Base-by-base conservation (phyloP, 2,113 vertebrate species). In the Ovis aries region DNA sequence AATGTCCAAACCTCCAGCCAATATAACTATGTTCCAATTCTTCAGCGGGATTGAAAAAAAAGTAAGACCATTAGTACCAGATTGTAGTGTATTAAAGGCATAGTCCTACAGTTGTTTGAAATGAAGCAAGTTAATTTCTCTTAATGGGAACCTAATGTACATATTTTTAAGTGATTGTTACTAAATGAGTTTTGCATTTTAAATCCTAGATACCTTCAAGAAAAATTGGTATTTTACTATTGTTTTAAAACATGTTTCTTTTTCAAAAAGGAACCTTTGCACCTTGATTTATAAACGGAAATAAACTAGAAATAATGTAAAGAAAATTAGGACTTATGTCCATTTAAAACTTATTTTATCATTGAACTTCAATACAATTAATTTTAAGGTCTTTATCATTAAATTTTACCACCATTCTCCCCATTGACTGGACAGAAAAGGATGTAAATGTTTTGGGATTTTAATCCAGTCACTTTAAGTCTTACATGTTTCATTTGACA, bases 11-110 rank as follows among this genome's bases (percentile, higher is more conserved):
- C 99, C 99, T 98, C 99, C 99, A 6, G 98, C 99, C 97, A 99
- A 99, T 99, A 99, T 99, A 99, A 99, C 99, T 57, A 99, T 99
- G 99, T 99, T 99, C 99, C 99, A 99, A 99, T 99, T 99, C 99
- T 99, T 99, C 99, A 99, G 99, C 88, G 99, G 99, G 87, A 99
- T 99, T 97, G 99, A 99, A 98, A 99, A 99, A 99, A 99, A 99
- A 98, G 99, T 99, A 99, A 99, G 99, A 98, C 97, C 95, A 98
- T 97, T 97, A 97, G 96, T 98, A 98, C 96, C 97, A 98, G 96
- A 94, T 97, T 97, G 88, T 97, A 96, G 96, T 97, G 97, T 97
- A 97, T 97, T 97, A 97, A 98, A 98, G 97, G 97, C 91, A 95
- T 97, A 92, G 96, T 98, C 82, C 93, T 97, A 92, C 89, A 52